Evolutionary conservation across 1,140 invertebrate species (phyloP).

Genomic region (Leptinotarsa texana): DNA sequence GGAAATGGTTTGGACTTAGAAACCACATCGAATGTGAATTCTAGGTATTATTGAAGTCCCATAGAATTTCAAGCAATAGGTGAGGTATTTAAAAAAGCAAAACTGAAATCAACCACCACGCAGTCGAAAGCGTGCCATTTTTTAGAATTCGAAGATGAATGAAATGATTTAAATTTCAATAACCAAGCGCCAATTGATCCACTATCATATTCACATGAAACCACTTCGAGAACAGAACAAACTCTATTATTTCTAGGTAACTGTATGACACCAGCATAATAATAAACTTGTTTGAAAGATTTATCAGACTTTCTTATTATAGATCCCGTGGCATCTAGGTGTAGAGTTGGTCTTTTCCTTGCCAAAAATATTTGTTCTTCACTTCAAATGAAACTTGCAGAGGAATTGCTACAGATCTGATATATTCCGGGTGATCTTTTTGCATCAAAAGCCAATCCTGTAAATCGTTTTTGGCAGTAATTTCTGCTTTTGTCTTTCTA

Average conservation of each 20-base stretch:
- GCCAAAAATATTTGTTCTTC: slow-evolving; percentile 10
- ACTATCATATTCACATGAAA: slow-evolving; percentile 1
- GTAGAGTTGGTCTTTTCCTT: background rate
- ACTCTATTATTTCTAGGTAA: slow-evolving; percentile 2
- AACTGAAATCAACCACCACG: slow-evolving; percentile 12
- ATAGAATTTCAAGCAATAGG: slow-evolving; percentile 8
- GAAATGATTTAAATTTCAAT: slow-evolving; percentile 13
- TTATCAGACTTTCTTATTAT: slow-evolving; percentile 1
- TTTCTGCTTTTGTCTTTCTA: background rate
- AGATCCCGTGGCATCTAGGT: slow-evolving; percentile 9
- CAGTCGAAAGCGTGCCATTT: background rate
- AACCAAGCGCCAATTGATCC: slow-evolving; percentile 6
- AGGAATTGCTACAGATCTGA: slow-evolving; percentile 5
- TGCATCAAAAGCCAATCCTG: slow-evolving; percentile 7
- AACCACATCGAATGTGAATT: background rate
- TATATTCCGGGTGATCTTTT: background rate
- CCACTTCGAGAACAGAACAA: slow-evolving; percentile 9
- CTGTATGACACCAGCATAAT: slow-evolving; percentile 4
- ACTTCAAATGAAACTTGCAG: background rate
- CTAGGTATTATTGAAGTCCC: slow-evolving; percentile 4
- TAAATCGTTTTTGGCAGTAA: background rate
- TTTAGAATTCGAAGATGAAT: background rate
- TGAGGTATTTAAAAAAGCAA: background rate
- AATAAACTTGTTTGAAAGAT: background rate
- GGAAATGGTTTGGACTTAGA: slow-evolving; percentile 4